Evolutionary conservation across 2,797 vertebrate genomes (phyloP).

Genomic region (Carduelis carduelis): DNA sequence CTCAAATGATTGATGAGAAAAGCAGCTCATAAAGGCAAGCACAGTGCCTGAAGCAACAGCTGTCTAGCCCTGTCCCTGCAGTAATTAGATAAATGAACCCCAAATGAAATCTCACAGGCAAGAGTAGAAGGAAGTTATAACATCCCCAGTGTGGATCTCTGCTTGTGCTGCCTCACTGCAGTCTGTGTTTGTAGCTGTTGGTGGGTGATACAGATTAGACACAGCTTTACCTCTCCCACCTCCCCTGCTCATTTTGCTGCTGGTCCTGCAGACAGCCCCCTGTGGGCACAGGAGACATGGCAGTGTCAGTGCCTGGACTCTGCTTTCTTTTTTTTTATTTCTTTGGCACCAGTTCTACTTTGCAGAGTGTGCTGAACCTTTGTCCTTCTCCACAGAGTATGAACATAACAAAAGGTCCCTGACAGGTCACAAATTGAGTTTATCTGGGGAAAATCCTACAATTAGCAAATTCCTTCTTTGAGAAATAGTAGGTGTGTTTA

Average conservation of each 20-base stretch:
- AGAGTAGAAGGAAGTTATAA: not conserved
- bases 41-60: slow-evolving; percentile 54
- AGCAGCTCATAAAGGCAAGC: slow-evolving; percentile 37
- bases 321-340: not conserved
- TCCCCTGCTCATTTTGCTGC: not conserved
- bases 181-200: not conserved
- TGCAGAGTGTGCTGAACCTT: not conserved
- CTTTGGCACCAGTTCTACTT: not conserved
- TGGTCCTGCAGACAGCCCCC: not conserved
- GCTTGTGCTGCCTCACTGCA: not conserved
- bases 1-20: slow-evolving; percentile 61
- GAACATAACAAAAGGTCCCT: not conserved
- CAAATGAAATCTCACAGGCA: slow-evolving; percentile 1
- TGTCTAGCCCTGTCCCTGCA: slow-evolving; percentile 4
- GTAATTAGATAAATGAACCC: slow-evolving; percentile 55
- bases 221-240: not conserved
- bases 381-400: not conserved
- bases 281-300: not conserved
- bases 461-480: not conserved
- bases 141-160: not conserved
- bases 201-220: not conserved
- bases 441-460: not conserved
- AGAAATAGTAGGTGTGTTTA: not conserved
- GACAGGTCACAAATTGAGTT: not conserved
- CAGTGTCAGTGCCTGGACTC: not conserved